Evolutionary conservation across 2,797 vertebrate species (phyloP).

Genomic region (Acipenser oxyrinchus): DNA sequence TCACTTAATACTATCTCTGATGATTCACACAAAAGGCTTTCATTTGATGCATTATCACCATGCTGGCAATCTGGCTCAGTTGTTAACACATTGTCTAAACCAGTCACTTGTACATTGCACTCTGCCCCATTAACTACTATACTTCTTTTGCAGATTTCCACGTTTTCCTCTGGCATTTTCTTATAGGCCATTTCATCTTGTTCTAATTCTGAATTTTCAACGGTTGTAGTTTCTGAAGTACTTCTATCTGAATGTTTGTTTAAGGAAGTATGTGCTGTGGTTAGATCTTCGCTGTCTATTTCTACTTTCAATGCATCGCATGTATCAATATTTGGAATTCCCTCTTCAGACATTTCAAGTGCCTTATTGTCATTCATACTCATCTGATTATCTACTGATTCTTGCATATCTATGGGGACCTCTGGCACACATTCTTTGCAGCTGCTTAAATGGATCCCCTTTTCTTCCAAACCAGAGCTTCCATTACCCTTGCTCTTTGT

Average conservation of each 20-base stretch:
- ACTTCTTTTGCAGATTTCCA: not conserved
- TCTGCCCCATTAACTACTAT: not conserved
- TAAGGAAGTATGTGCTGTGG: constrained; percentile 17
- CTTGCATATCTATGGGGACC: constrained; percentile 7
- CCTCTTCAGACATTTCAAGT: too few relatives aligned
- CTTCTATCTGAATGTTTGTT: constrained; percentile 22
- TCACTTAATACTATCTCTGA: not conserved
- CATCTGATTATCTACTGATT: not conserved
- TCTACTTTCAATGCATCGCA: too few relatives aligned
- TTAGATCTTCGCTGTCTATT: too few relatives aligned
- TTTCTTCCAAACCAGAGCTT: constrained; percentile 12
- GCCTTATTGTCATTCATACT: not conserved
- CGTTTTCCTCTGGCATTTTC: not conserved
- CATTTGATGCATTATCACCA: constrained; percentile 1
- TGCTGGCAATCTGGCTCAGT: not conserved
- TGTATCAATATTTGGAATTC: too few relatives aligned
- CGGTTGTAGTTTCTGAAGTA: not conserved
- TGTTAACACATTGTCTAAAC: not conserved
- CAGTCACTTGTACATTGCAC: not conserved
- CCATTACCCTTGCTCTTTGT: constrained; percentile 3
- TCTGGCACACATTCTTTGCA: not conserved
- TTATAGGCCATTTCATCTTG: not conserved
- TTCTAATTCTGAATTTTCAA: not conserved
- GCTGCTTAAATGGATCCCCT: not conserved
- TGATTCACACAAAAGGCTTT: constrained; percentile 6